A percentile compares a stretch with the other conserved stretches of the same genome.
Conservation (phyloP, 2,113 vertebrate species). For the Tragelaphus imberbis region DNA sequence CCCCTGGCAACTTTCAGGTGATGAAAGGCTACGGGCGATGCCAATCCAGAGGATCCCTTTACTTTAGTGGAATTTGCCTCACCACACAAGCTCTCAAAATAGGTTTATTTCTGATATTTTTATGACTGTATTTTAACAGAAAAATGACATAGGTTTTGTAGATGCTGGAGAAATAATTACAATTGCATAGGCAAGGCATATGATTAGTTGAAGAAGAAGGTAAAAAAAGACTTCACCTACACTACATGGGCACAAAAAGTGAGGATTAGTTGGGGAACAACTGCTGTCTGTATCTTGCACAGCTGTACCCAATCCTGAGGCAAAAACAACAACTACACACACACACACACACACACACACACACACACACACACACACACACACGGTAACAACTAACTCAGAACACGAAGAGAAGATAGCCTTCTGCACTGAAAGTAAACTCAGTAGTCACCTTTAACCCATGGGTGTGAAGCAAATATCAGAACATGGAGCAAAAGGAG, state of each 20-base stretch:
- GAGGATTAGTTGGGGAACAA: background rate
- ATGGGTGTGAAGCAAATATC: background rate
- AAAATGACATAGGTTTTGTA: slow-evolving; percentile 50
- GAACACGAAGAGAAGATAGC: background rate
- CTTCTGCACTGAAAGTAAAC: background rate
- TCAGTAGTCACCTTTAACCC: background rate
- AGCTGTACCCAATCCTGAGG: background rate
- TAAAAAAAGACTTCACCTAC: slow-evolving; percentile 57
- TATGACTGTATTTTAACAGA: slow-evolving; percentile 56
- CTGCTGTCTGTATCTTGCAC: background rate
- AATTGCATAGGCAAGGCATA: slow-evolving; percentile 43
- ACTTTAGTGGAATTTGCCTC: background rate
- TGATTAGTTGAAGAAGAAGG: slow-evolving; percentile 56
- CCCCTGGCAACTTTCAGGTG: background rate
- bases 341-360: background rate
- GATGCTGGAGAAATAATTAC: slow-evolving; percentile 64
- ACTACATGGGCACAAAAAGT: slow-evolving; percentile 20
- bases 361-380: background rate
- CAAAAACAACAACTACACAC: background rate
- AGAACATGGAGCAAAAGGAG: background rate
- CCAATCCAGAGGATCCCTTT: background rate
- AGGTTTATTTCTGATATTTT: slow-evolving; percentile 58
- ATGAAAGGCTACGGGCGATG: background rate
- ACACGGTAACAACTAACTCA: background rate
- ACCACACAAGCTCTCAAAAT: slow-evolving; percentile 33